A percentile compares a stretch with the other conserved stretches of the same genome.
Evolutionary conservation across 1,140 invertebrate genomes (phyloP).

Genomic region (Brachionus rotundiformis): DNA sequence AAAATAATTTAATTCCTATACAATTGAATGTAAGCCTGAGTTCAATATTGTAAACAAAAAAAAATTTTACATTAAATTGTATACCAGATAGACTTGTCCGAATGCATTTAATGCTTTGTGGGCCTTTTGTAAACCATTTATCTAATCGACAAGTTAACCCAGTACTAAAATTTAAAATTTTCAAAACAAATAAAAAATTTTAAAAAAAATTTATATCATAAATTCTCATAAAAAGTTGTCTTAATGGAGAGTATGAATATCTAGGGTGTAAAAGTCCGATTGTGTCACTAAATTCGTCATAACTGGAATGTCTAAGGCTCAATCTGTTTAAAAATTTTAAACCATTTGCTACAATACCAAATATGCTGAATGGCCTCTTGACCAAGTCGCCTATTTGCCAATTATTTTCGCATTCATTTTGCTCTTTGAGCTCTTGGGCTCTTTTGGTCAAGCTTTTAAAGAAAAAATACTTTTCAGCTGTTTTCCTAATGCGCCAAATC

Average conservation of each 20-base stretch:
- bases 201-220: conserved; percentile 37
- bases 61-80: neutral
- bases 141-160: neutral
- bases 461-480: conserved; percentile 14
- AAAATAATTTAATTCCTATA: conserved; percentile 5
- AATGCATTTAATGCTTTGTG: neutral
- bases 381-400: neutral
- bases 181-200: conserved; percentile 19
- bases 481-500: neutral
- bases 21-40: conserved; percentile 1
- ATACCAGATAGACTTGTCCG: neutral
- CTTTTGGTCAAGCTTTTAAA: neutral
- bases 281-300: neutral
- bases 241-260: conserved; percentile 17
- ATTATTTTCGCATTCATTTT: neutral
- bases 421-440: neutral
- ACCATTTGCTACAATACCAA: neutral
- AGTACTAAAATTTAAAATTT: conserved; percentile 12
- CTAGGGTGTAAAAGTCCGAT: neutral
- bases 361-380: neutral
- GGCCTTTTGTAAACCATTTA: neutral
- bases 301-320: neutral
- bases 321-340: conserved; percentile 21
- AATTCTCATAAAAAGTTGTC: conserved; percentile 35
- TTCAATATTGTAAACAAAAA: neutral